These are phyloP conservation scores for Drosophila setosimentum DNA, from an alignment of 2,888 invertebrate species.

Conservation along the genomic window DNA sequence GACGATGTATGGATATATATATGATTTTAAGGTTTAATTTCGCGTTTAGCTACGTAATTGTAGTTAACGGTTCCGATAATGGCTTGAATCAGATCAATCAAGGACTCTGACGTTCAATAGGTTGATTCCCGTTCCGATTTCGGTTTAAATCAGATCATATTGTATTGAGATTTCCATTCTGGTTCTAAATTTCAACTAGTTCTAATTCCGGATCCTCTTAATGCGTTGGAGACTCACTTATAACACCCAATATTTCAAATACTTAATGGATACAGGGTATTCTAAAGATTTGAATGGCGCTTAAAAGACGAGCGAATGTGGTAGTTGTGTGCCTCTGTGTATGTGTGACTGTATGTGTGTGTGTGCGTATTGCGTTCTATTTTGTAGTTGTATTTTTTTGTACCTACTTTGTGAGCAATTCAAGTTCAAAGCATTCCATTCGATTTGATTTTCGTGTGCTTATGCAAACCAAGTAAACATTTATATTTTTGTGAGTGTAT, in stretches of 20 bases:
- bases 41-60: background rate
- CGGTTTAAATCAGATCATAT: background rate
- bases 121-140: background rate
- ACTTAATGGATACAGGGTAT: background rate
- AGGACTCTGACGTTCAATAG: background rate
- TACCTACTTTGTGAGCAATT: constrained; percentile 42
- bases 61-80: background rate
- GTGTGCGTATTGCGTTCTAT: background rate
- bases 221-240: background rate
- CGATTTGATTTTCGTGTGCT: constrained; percentile 20
- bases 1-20: background rate
- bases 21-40: background rate
- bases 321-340: background rate
- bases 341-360: background rate
- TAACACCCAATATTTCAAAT: background rate
- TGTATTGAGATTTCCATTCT: background rate
- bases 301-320: constrained; percentile 26
- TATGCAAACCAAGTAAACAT: constrained; percentile 35
- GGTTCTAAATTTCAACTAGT: background rate
- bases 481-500: constrained; percentile 10
- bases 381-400: constrained; percentile 1
- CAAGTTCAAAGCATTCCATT: constrained; percentile 52
- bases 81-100: background rate
- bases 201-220: background rate
- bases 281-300: constrained; percentile 38